Evolutionary conservation across 2,888 invertebrate species (phyloP).

Genomic region (Papilio elwesi): DNA sequence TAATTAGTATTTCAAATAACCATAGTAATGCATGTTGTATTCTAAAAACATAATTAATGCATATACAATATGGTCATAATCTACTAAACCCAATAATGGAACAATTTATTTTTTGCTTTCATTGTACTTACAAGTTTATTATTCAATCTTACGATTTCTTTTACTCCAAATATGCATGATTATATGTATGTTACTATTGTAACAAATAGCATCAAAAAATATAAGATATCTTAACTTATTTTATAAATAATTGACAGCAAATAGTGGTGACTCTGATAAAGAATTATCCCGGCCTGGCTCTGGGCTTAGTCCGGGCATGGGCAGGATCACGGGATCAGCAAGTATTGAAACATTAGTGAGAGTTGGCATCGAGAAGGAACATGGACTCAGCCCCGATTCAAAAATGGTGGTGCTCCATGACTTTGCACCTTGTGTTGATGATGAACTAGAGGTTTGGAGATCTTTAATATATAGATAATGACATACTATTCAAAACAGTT

Average conservation of each 20-base stretch:
- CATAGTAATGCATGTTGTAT: neutral
- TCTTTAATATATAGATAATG: neutral
- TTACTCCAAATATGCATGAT: neutral
- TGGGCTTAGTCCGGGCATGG: conserved; percentile 91
- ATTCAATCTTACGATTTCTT: neutral
- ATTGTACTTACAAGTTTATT: neutral
- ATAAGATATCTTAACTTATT: neutral
- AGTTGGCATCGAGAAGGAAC: conserved; percentile 96
- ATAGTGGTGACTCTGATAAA: conserved; percentile 91
- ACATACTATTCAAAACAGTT: neutral
- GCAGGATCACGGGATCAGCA: conserved; percentile 96
- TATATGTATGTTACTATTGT: neutral
- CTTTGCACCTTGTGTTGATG: conserved; percentile 97
- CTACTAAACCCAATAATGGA: neutral
- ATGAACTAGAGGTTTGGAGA: conserved; percentile 91
- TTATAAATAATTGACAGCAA: conserved; percentile 77
- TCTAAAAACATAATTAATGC: neutral
- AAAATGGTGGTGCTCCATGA: conserved; percentile 98
- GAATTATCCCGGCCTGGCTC: conserved; percentile 86
- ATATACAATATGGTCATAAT: neutral
- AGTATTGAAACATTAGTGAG: conserved; percentile 95
- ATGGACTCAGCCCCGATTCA: conserved; percentile 95
- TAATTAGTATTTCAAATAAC: neutral
- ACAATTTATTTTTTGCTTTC: neutral
- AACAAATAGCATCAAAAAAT: neutral